These are phyloP conservation scores for Saxidomus purpurata DNA, from an alignment of 1,140 invertebrate genomes.

Conservation along the genomic window DNA sequence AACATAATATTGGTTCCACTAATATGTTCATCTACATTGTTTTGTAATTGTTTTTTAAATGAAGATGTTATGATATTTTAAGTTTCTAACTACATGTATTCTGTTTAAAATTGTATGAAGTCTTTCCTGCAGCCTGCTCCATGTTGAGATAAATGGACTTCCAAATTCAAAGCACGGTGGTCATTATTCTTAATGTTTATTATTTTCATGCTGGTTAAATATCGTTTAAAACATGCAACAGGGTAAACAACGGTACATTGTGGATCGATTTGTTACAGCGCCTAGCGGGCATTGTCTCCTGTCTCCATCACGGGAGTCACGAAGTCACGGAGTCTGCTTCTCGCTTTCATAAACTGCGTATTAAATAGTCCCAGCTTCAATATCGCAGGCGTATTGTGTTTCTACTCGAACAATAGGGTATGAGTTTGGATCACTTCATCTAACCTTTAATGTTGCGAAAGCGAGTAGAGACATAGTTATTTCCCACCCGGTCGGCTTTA, in stretches of 20 bases:
- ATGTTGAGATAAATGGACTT: no score
- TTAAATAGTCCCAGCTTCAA: constrained; percentile 39
- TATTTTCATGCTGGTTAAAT: constrained; percentile 15
- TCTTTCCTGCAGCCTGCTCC: no score
- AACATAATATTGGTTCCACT: no score
- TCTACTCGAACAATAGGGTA: constrained; percentile 53
- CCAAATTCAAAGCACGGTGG: neutral
- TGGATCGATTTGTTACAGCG: constrained; percentile 23
- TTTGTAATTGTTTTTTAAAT: no score
- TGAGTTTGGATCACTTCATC: constrained; percentile 37
- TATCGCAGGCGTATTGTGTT: constrained; percentile 54
- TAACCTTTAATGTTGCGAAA: constrained; percentile 63
- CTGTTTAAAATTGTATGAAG: no score
- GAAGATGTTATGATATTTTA: no score
- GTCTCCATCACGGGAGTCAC: constrained; percentile 34
- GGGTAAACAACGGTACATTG: constrained; percentile 55
- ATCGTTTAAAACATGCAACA: neutral
- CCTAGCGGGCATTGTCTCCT: neutral
- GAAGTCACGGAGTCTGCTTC: constrained; percentile 52
- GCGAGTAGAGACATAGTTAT: constrained; percentile 27
- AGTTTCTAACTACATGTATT: no score
- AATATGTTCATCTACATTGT: no score
- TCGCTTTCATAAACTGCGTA: constrained; percentile 54
- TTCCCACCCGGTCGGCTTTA: constrained; percentile 37
- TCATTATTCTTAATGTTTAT: neutral